Conservation (phyloP, 2,888 invertebrate genomes). For the Macaria notata region DNA sequence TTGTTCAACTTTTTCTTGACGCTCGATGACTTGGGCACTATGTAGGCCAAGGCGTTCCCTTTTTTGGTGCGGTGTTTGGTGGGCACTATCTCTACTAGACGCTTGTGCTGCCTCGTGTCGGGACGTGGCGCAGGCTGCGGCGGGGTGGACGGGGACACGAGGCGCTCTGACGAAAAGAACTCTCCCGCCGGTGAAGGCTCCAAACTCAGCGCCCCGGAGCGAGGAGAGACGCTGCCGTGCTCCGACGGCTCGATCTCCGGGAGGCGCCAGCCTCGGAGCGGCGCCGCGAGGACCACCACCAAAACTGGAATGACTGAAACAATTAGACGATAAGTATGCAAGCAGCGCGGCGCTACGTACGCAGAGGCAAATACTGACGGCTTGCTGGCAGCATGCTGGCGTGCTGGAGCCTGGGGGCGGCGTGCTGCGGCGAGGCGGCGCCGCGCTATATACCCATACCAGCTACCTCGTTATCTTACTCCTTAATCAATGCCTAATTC, state of each 20-base stretch:
- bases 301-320: neutral
- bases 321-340: neutral
- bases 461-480: neutral
- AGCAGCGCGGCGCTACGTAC: too few species aligned
- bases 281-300: neutral
- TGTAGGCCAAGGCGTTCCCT: conserved; percentile 2
- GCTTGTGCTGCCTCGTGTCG: neutral
- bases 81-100: conserved; percentile 7
- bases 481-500: too few species aligned
- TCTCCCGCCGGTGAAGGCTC: too few species aligned
- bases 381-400: too few species aligned
- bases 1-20: conserved; percentile 1
- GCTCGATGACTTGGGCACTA: conserved; percentile 1
- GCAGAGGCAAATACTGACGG: too few species aligned
- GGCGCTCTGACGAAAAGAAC: too few species aligned
- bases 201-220: too few species aligned
- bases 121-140: neutral
- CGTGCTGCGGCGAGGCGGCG: too few species aligned
- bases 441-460: too few species aligned
- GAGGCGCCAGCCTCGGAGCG: neutral
- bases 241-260: neutral
- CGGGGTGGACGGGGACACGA: neutral
- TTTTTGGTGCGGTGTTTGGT: neutral
- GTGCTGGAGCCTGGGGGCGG: too few species aligned
- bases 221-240: neutral